A percentile compares a stretch with the other conserved stretches of the same genome.
These are phyloP conservation scores for Zygogramma bicolorata DNA, from an alignment of 2,888 invertebrate genomes.

Conservation along the genomic window DNA sequence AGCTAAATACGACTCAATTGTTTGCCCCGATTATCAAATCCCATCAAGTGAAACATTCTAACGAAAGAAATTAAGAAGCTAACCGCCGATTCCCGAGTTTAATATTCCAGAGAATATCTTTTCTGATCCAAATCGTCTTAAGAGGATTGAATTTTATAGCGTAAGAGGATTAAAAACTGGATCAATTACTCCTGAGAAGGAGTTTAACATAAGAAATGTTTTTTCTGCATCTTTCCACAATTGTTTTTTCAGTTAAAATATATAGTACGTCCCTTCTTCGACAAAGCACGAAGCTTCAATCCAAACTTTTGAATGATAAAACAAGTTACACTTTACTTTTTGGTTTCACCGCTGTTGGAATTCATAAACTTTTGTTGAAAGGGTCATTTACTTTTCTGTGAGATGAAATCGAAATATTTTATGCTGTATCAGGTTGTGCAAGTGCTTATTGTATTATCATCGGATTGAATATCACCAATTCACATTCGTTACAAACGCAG, in stretches of 20 bases:
- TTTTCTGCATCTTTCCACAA: background rate
- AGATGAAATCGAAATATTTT: no score
- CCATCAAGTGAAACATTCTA: conserved; percentile 48
- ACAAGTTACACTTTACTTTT: no score
- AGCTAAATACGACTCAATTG: conserved; percentile 10
- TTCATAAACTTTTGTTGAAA: no score
- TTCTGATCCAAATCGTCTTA: conserved; percentile 44
- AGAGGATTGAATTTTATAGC: conserved; percentile 47
- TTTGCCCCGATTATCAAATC: conserved; percentile 35
- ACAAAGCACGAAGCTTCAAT: no score
- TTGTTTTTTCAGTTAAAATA: background rate
- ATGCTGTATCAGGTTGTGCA: no score
- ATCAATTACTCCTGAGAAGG: conserved; percentile 47
- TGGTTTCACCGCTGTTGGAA: no score
- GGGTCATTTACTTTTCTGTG: no score
- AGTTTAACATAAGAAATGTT: conserved; percentile 27
- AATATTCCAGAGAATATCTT: conserved; percentile 48
- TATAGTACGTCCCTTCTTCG: no score
- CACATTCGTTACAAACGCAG: background rate
- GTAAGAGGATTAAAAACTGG: conserved; percentile 46
- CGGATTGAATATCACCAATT: background rate
- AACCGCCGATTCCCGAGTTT: conserved; percentile 53
- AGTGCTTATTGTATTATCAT: no score
- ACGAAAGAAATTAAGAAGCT: conserved; percentile 54
- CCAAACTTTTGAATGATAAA: no score